These are phyloP conservation scores for Apotomis capreana DNA, from an alignment of 2,888 invertebrate species.

Conservation along the genomic window DNA sequence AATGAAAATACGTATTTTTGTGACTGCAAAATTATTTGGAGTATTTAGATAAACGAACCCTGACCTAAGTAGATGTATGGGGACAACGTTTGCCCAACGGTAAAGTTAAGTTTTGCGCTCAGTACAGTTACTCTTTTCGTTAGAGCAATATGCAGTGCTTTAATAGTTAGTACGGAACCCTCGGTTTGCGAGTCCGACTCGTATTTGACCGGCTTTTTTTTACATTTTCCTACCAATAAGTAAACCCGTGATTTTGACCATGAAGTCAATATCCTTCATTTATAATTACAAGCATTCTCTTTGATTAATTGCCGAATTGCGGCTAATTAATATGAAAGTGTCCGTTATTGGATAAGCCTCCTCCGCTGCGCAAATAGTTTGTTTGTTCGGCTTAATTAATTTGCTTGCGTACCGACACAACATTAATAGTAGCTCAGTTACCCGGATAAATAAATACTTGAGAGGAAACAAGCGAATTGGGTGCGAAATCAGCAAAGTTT, in stretches of 20 bases:
- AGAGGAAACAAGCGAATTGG: neutral
- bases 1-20: too few species aligned
- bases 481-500: neutral
- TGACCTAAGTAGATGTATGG: too few species aligned
- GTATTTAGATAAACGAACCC: too few species aligned
- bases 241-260: neutral
- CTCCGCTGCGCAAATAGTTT: slow-evolving; percentile 1
- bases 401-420: slow-evolving; percentile 8
- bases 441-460: neutral
- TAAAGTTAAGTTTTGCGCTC: too few species aligned
- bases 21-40: too few species aligned
- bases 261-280: neutral
- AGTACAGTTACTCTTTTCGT: too few species aligned
- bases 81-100: too few species aligned
- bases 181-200: too few species aligned
- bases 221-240: neutral
- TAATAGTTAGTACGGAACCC: too few species aligned
- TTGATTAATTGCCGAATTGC: slow-evolving; percentile 7
- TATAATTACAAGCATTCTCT: neutral
- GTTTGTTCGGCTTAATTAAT: slow-evolving; percentile 29
- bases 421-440: slow-evolving; percentile 4
- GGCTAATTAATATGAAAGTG: slow-evolving; percentile 21
- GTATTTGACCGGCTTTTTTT: neutral
- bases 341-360: slow-evolving; percentile 23
- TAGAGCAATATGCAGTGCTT: too few species aligned